Evolutionary conservation across 2,113 vertebrate species (phyloP).

Genomic region (Picathartes gymnocephalus): DNA sequence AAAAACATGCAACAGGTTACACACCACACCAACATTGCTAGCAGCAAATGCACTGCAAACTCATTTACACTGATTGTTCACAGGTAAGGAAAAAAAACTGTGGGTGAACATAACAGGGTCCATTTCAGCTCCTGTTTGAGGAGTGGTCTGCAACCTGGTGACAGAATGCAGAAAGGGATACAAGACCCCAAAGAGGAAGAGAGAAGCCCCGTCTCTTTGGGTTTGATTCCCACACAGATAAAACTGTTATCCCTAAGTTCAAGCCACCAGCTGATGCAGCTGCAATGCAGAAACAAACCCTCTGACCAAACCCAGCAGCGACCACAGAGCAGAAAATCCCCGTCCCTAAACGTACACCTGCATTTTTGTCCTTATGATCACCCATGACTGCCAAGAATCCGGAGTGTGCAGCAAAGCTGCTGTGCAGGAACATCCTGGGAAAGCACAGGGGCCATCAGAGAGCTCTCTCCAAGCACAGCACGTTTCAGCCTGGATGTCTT

Average conservation of each 20-base stretch:
- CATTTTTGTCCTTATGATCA: neutral
- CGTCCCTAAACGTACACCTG: neutral
- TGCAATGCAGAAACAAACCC: neutral
- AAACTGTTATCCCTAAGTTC: neutral
- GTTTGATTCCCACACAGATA: neutral
- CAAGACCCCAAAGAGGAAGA: neutral
- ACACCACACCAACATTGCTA: neutral
- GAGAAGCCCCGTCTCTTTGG: neutral
- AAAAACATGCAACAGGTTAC: neutral
- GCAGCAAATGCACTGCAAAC: neutral
- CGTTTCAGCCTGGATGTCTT: neutral
- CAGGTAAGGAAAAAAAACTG: neutral
- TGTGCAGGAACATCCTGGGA: neutral
- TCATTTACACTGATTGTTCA: neutral
- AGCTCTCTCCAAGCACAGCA: neutral
- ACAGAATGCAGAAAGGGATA: neutral
- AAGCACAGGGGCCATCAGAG: accelerated
- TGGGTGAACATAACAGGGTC: accelerated
- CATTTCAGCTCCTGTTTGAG: neutral
- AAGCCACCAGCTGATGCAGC: neutral
- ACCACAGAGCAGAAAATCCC: neutral
- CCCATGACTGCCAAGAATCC: neutral
- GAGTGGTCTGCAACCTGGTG: too few relatives aligned
- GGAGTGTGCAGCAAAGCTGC: neutral
- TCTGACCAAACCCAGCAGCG: neutral